Evolutionary conservation across 2,797 vertebrate species (phyloP).

Genomic region (Spinus olivaceus): DNA sequence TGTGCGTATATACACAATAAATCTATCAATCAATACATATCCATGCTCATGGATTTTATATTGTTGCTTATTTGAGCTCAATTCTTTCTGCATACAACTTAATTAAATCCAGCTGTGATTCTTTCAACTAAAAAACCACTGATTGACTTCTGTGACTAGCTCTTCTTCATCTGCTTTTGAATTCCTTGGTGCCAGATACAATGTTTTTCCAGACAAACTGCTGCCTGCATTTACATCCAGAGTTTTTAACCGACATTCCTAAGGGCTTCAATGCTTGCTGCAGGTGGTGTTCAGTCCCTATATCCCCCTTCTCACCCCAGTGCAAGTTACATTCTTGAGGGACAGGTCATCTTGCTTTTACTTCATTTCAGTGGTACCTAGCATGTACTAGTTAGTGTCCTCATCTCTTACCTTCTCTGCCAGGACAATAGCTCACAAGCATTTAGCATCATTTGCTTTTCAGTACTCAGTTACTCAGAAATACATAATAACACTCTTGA

Average conservation of each 20-base stretch:
- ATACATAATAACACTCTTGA: neutral
- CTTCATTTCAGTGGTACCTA: neutral
- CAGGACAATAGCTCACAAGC: neutral
- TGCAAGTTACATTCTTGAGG: neutral
- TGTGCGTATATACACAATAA: fast-evolving
- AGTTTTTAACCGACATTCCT: neutral
- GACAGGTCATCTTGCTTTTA: neutral
- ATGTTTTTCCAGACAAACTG: neutral
- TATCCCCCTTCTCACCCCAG: neutral
- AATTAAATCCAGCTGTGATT: neutral
- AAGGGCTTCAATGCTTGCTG: neutral
- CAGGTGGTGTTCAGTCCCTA: neutral
- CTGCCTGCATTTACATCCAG: neutral
- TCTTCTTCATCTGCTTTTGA: neutral
- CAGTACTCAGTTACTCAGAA: conserved; percentile 18
- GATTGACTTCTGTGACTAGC: neutral
- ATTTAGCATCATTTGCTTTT: conserved; percentile 10
- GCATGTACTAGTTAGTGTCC: neutral
- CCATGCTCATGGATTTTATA: neutral
- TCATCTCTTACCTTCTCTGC: neutral
- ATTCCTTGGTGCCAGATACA: neutral
- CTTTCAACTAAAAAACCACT: neutral
- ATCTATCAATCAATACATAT: fast-evolving
- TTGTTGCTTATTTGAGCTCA: neutral
- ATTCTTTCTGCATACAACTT: neutral